A percentile compares a stretch with the other conserved stretches of the same genome.
Evolutionary conservation across 2,797 vertebrate species (phyloP).

Genomic region (Rhinoraja longicauda): DNA sequence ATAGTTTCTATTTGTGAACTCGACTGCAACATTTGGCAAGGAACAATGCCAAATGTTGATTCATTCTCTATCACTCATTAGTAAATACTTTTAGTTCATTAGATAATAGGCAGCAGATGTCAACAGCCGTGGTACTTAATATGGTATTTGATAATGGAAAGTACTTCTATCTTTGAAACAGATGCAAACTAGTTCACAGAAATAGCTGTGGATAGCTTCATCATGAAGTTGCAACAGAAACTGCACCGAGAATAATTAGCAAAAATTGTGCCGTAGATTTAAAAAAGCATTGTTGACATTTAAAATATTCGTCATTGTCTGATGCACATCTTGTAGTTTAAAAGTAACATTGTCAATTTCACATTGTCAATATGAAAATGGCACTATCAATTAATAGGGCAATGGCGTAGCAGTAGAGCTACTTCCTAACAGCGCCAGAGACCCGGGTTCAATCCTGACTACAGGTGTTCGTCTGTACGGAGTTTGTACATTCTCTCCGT

Average conservation of each 20-base stretch:
- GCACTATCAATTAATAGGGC: neutral
- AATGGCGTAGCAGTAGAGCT: too few relatives aligned
- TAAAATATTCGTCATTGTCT: neutral
- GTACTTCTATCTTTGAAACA: neutral
- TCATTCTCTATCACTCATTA: neutral
- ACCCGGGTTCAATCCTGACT: too few relatives aligned
- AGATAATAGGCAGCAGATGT: conserved; percentile 2
- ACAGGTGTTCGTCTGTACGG: too few relatives aligned
- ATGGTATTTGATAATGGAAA: neutral
- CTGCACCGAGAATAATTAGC: neutral
- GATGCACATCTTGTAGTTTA: neutral
- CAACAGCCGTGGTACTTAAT: neutral
- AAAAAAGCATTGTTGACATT: neutral
- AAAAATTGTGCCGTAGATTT: neutral
- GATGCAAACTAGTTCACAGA: neutral
- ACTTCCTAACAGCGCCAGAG: too few relatives aligned
- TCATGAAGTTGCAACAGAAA: neutral
- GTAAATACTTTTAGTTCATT: neutral
- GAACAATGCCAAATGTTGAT: neutral
- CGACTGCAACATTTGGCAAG: neutral
- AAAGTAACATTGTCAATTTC: neutral
- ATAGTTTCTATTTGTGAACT: conserved; percentile 25
- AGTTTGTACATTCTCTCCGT: too few relatives aligned
- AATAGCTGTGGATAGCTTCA: neutral
- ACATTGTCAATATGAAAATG: neutral